phyloP scores from a whole-genome alignment of 2,888 invertebrate genomes.

The Vannuccia rotundouncinata region DNA sequence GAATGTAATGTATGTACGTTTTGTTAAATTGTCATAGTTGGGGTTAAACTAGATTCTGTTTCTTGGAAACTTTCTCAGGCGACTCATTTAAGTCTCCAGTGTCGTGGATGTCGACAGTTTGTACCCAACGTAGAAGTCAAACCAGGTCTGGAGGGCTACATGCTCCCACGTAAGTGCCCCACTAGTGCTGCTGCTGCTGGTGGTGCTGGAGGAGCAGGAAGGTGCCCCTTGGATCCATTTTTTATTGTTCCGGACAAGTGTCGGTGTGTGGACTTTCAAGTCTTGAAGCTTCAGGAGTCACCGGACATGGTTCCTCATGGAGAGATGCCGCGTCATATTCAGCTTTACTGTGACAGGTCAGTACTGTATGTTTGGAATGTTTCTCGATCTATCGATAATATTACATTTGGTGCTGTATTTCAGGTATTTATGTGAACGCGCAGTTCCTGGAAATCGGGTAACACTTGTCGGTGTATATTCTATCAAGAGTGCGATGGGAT shows the following conservation, averaged over 20 bases:
- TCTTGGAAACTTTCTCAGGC: no score
- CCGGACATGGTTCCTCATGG: constrained; percentile 91
- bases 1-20: no score
- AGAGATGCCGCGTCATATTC: constrained; percentile 91
- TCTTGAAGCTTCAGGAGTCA: constrained; percentile 88
- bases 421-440: constrained; percentile 77
- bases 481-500: constrained; percentile 69
- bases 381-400: neutral
- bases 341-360: constrained; percentile 79
- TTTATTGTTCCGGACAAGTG: constrained; percentile 97
- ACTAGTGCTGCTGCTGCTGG: constrained; percentile 58
- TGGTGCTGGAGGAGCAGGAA: constrained; percentile 65
- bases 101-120: constrained; percentile 80
- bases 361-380: neutral
- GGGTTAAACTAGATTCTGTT: no score
- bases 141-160: constrained; percentile 90
- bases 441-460: constrained; percentile 90
- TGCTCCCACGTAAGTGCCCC: constrained; percentile 84
- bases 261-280: constrained; percentile 92
- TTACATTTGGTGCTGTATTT: no score
- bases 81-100: constrained; percentile 64
- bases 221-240: constrained; percentile 93
- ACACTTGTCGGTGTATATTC: constrained; percentile 88
- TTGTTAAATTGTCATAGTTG: no score
- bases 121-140: constrained; percentile 81